phyloP scores from a whole-genome alignment of 1,140 invertebrate species.

The Platorchestia sp. region DNA sequence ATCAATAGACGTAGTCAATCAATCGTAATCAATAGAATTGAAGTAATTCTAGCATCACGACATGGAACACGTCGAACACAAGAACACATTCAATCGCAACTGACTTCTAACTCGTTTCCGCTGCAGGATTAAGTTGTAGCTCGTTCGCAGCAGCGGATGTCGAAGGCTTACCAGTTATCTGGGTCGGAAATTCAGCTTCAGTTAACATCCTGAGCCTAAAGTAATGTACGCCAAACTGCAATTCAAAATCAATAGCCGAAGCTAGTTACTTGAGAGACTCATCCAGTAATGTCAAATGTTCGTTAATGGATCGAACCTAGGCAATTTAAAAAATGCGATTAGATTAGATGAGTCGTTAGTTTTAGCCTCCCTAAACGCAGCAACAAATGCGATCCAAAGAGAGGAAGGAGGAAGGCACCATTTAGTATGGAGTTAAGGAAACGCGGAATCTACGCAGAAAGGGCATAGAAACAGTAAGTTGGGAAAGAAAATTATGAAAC shows the following conservation, averaged over 20 bases:
- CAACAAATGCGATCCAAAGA: too few species aligned
- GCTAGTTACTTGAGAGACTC: neutral
- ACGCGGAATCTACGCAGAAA: too few species aligned
- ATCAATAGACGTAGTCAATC: neutral
- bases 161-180: neutral
- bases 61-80: neutral
- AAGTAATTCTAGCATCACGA: neutral
- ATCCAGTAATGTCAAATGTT: neutral
- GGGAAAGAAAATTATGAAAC: too few species aligned
- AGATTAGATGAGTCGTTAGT: too few species aligned
- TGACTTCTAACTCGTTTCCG: neutral
- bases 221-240: neutral
- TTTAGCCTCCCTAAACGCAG: too few species aligned
- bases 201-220: neutral
- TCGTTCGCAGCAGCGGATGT: neutral
- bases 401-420: too few species aligned
- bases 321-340: too few species aligned
- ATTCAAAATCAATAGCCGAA: neutral
- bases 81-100: neutral
- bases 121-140: neutral
- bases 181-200: neutral
- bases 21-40: neutral
- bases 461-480: too few species aligned
- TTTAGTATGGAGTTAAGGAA: too few species aligned
- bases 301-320: too few species aligned